Conservation (phyloP, 2,888 invertebrate species). For the Athalia rosae region DNA sequence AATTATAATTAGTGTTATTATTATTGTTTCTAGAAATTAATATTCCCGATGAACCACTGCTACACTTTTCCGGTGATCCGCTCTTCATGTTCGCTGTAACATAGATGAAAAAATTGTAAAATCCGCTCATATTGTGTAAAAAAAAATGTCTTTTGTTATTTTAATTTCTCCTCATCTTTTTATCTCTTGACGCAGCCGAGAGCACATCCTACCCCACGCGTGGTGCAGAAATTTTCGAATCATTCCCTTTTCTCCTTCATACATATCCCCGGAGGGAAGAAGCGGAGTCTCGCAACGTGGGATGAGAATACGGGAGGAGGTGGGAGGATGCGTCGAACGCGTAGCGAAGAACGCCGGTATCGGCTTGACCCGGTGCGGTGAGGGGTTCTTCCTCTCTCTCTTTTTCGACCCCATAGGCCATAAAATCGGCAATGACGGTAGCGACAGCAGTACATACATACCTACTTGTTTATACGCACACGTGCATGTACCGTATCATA, state of each 20-base stretch:
- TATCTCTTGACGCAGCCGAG: not conserved
- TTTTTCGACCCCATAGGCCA: not conserved
- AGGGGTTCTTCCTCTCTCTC: not conserved
- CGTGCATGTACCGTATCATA: not conserved
- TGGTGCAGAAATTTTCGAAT: not conserved
- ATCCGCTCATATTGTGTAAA: not conserved
- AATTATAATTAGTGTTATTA: no score
- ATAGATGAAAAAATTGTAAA: conserved; percentile 47
- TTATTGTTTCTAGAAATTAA: no score
- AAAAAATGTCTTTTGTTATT: not conserved
- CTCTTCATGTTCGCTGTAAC: conserved; percentile 70
- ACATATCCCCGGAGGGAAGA: not conserved
- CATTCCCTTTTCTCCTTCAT: no score
- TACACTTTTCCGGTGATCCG: conserved; percentile 67
- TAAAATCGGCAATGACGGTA: not conserved
- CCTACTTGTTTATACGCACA: conserved; percentile 7
- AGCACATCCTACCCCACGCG: not conserved
- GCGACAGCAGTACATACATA: not conserved
- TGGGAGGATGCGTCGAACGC: conserved; percentile 26
- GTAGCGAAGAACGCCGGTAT: conserved; percentile 15
- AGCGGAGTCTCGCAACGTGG: not conserved
- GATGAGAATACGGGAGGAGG: not conserved
- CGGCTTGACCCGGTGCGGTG: conserved; percentile 43
- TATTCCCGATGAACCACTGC: conserved; percentile 56
- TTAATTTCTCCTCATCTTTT: not conserved